Evolutionary conservation across 1,140 invertebrate species (phyloP).

Genomic region (Reticulitermes speratus): DNA sequence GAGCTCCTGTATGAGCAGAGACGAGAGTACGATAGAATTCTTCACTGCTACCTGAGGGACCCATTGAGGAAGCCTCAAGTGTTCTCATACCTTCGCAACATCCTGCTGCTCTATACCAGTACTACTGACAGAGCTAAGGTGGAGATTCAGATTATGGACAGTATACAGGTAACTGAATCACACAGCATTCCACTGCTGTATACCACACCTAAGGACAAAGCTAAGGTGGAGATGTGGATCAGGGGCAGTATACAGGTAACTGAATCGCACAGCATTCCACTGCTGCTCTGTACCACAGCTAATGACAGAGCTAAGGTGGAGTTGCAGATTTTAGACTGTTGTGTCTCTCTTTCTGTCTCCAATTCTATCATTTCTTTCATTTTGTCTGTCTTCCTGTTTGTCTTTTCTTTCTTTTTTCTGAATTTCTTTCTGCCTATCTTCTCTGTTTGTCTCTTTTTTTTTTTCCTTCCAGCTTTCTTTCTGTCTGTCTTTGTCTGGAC

Average conservation of each 20-base stretch:
- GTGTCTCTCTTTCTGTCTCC: too few relatives aligned
- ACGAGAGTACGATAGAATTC: slow-evolving; percentile 56
- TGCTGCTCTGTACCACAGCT: slow-evolving; percentile 24
- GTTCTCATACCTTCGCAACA: slow-evolving; percentile 45
- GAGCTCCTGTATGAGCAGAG: slow-evolving; percentile 60
- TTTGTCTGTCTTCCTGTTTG: too few relatives aligned
- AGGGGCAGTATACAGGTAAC: slow-evolving; percentile 34
- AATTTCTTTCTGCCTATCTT: too few relatives aligned
- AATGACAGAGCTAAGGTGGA: too few relatives aligned
- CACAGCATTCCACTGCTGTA: slow-evolving; percentile 34
- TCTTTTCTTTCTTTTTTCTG: too few relatives aligned
- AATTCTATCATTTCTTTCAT: too few relatives aligned
- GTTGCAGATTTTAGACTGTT: too few relatives aligned
- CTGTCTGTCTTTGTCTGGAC: too few relatives aligned
- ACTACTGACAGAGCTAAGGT: slow-evolving; percentile 22
- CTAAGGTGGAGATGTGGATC: neutral
- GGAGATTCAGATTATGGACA: slow-evolving; percentile 34
- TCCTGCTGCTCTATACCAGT: slow-evolving; percentile 38
- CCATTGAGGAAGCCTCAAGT: slow-evolving; percentile 50
- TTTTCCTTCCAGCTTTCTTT: too few relatives aligned
- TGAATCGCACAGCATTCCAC: slow-evolving; percentile 34
- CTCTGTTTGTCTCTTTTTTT: too few relatives aligned
- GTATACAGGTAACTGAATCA: slow-evolving; percentile 34
- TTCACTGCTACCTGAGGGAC: slow-evolving; percentile 60
- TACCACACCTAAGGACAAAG: neutral